Base-by-base conservation (phyloP, 2,888 invertebrate genomes). In the Brenthis ino region DNA sequence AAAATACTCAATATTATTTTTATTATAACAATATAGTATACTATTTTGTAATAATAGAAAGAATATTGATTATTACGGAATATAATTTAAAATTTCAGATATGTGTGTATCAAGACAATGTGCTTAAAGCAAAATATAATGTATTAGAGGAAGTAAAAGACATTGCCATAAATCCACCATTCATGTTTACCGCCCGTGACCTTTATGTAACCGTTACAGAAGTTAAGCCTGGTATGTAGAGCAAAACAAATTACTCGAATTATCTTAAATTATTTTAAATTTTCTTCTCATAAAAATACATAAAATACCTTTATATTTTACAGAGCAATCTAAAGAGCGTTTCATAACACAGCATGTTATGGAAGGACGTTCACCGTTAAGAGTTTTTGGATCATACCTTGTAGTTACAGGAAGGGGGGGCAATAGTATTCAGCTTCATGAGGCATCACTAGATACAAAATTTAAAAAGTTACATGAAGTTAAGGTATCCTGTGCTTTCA, bases 121-220 rank as follows among this genome's bases (percentile, higher is more conserved):
- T 78, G 64, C 79, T 90, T 55, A 92, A 93, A 75, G 94, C 94
- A 8, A 84, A 80, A 67, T 94, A 94, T 77, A 91, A 93, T 73
- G 88, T 94, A 33, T 78, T 94, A 68, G 95, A 96, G 82, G 95
- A 95, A 84, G 93, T 95, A 2, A 95, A 95, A 84, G 95, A 94
- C 77, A 82, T 96, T 71, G 83, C 89, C 63, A 87, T 94, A n/a
- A 82, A 86, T 50, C 89, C 89, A 16, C 93, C 94, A 50, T 86
- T 88, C 64, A 80, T 96, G 69, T 95, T 94, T 77, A 94, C 95
- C 48, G 94, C 93, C 4, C 88, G 95, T 65, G 95, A 95, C 82
- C 82, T 94, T 13, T 94, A 95, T 78, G 89, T 95, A 1, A 93
- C 94, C 4, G 87, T 94, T 24, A 94, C 95, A 14, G 94, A 95